Evolutionary conservation across 2,113 vertebrate genomes (phyloP).

Genomic region (Heteronetta atricapilla): DNA sequence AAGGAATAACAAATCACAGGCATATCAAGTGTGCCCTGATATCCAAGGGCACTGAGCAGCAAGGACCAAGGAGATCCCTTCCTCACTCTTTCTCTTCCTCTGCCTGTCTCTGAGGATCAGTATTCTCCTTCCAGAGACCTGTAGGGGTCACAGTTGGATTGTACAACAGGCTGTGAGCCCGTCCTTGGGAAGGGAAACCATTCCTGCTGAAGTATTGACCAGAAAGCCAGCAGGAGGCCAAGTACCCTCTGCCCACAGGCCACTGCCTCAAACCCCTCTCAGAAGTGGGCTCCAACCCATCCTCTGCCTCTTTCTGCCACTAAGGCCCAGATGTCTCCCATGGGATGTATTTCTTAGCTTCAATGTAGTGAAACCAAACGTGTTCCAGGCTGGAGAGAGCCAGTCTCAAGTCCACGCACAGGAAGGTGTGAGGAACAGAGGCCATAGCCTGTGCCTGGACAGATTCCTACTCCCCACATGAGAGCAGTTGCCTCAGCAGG

Average conservation of each 20-base stretch:
- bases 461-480: background rate
- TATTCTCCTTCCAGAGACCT: constrained; percentile 27
- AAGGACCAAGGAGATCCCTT: background rate
- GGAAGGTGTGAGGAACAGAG: background rate
- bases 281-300: background rate
- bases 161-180: background rate
- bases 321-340: background rate
- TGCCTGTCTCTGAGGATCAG: background rate
- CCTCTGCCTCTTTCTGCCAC: background rate
- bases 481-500: background rate
- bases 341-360: background rate
- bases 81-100: background rate
- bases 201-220: background rate
- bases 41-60: background rate
- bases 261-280: background rate
- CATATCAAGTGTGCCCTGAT: background rate
- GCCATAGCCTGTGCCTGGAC: background rate
- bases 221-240: background rate
- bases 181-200: background rate
- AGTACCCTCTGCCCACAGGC: background rate
- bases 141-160: constrained; percentile 44
- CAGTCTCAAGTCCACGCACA: background rate
- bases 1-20: constrained; percentile 2
- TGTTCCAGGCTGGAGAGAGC: background rate
- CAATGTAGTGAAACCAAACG: background rate